Evolutionary conservation across 2,113 vertebrate species (phyloP).

Genomic region (Triplophysa siluroides): DNA sequence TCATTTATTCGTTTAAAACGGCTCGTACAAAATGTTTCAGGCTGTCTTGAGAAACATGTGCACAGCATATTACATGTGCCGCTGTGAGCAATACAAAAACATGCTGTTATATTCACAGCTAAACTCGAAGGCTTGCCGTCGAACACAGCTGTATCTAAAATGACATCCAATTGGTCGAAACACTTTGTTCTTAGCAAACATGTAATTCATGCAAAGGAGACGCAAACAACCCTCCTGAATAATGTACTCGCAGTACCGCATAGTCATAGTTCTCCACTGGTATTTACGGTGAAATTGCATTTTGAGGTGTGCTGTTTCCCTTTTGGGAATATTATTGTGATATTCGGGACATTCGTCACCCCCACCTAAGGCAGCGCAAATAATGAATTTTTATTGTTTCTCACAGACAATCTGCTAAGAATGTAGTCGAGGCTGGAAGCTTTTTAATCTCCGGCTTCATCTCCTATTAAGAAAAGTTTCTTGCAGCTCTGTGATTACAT

Average conservation of each 20-base stretch:
- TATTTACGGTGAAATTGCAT: slow-evolving; percentile 62
- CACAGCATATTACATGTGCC: not conserved
- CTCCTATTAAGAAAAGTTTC: slow-evolving; percentile 53
- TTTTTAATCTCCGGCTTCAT: slow-evolving; percentile 58
- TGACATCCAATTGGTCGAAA: not conserved
- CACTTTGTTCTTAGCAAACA: not conserved
- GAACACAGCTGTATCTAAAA: not conserved
- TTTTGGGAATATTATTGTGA: slow-evolving; percentile 52
- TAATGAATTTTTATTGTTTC: slow-evolving; percentile 63
- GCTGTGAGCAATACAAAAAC: not conserved
- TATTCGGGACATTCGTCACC: slow-evolving; percentile 56
- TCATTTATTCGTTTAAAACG: slow-evolving; percentile 17
- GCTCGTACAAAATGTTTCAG: not conserved
- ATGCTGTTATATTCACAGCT: not conserved
- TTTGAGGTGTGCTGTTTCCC: slow-evolving; percentile 46
- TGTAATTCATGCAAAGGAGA: not conserved
- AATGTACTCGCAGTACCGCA: not conserved
- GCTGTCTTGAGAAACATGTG: slow-evolving; percentile 14
- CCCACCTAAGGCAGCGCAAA: slow-evolving; percentile 51
- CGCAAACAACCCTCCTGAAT: not conserved
- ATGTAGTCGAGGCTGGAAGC: slow-evolving; percentile 53
- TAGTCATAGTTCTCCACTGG: slow-evolving; percentile 51
- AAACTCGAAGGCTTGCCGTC: not conserved
- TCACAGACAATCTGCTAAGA: slow-evolving; percentile 53
- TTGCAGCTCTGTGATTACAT: slow-evolving; percentile 8